Evolutionary conservation across 2,797 vertebrate genomes (phyloP).

Genomic region (Pangasius krempfi): DNA sequence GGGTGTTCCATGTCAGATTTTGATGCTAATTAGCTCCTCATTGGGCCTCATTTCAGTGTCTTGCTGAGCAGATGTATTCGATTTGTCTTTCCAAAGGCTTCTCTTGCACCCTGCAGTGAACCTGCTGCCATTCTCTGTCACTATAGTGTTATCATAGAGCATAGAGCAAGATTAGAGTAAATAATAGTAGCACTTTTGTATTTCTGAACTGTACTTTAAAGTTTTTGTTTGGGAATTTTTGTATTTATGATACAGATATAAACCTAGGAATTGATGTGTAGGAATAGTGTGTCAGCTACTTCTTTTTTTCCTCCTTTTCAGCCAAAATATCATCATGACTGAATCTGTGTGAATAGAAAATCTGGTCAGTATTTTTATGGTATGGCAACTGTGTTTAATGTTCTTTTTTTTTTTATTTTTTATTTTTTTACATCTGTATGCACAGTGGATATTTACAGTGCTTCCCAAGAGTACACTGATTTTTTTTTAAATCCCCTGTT

Average conservation of each 20-base stretch:
- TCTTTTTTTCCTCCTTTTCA: background rate
- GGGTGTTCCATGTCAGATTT: conserved; percentile 35
- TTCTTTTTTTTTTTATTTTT: no score
- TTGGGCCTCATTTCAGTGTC: conserved; percentile 39
- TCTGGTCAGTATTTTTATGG: background rate
- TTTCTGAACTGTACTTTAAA: background rate
- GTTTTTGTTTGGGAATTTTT: no score
- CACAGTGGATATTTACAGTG: background rate
- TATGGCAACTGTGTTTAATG: background rate
- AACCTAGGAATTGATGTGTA: background rate
- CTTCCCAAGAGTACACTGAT: background rate
- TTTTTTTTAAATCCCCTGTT: background rate
- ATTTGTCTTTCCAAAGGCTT: conserved; percentile 51
- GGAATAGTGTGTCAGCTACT: background rate
- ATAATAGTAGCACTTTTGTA: background rate
- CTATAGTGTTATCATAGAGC: background rate
- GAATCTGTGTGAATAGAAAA: background rate
- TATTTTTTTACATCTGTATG: background rate
- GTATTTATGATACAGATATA: background rate
- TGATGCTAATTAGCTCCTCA: conserved; percentile 51
- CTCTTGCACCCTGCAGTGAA: conserved; percentile 51
- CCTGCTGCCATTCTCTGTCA: conserved; percentile 50
- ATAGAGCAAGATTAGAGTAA: background rate
- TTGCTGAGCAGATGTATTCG: conserved; percentile 56
- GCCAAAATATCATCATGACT: background rate